phyloP scores from a whole-genome alignment of 2,113 vertebrate species.

The Eclectus roratus region DNA sequence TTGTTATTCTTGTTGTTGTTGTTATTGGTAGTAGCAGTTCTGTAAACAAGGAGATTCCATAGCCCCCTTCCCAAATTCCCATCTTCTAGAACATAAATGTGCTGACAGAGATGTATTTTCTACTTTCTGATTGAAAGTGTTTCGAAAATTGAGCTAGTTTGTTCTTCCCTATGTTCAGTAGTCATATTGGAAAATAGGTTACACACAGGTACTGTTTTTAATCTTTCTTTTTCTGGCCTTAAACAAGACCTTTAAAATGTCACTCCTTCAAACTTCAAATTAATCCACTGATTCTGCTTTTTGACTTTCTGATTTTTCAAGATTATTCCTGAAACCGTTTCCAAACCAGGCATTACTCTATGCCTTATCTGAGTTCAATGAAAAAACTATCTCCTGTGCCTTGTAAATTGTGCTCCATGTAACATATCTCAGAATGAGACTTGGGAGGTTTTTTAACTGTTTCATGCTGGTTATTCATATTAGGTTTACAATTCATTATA shows the following conservation, averaged over 20 bases:
- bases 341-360: neutral
- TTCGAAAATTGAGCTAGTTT: neutral
- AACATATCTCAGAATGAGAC: neutral
- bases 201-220: rapidly evolving
- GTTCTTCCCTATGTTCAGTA: neutral
- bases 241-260: neutral
- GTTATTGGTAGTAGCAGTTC: neutral
- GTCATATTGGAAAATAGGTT: neutral
- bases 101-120: neutral
- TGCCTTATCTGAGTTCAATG: neutral
- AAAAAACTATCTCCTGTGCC: neutral
- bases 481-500: neutral
- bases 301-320: neutral
- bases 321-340: neutral
- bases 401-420: neutral
- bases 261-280: neutral
- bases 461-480: neutral
- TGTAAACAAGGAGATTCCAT: neutral
- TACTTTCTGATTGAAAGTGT: neutral
- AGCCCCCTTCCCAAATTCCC: neutral
- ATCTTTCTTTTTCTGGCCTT: neutral
- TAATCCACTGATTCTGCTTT: neutral
- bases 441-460: neutral
- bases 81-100: neutral
- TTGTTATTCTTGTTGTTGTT: neutral